Conservation (phyloP, 2,888 invertebrate species). For the Erebia epiphron region DNA sequence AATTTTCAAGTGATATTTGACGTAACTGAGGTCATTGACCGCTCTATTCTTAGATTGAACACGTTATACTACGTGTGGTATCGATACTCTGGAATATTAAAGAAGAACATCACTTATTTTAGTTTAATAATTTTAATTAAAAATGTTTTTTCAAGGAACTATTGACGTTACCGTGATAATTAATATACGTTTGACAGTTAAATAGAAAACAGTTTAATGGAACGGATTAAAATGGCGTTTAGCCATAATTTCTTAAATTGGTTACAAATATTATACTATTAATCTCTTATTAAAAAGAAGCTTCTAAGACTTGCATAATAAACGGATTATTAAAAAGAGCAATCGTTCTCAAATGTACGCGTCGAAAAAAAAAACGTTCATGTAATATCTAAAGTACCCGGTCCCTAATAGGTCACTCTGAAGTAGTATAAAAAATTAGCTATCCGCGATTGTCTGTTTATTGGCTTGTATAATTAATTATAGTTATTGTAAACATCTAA, state of each 20-base stretch:
- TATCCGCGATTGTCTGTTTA: too few relatives aligned
- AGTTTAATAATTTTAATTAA: too few relatives aligned
- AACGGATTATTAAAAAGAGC: background rate
- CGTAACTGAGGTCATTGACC: background rate
- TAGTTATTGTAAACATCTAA: too few relatives aligned
- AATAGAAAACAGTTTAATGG: background rate
- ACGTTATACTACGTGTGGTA: background rate
- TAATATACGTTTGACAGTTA: background rate
- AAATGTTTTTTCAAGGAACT: background rate
- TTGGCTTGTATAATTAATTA: too few relatives aligned
- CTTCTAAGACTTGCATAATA: background rate
- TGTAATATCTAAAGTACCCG: background rate
- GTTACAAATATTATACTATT: slow-evolving; percentile 3
- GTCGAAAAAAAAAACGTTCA: background rate
- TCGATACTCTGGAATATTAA: background rate
- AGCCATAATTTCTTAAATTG: background rate
- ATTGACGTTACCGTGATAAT: background rate
- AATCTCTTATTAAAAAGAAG: slow-evolving; percentile 10
- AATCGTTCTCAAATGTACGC: background rate
- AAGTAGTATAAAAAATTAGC: too few relatives aligned
- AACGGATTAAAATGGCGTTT: background rate
- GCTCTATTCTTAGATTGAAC: background rate
- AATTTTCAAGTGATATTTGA: too few relatives aligned
- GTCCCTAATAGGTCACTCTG: background rate
- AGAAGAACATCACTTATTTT: background rate